Evolutionary conservation across 1,140 invertebrate genomes (phyloP).

Genomic region (Piezodorus guildinii): DNA sequence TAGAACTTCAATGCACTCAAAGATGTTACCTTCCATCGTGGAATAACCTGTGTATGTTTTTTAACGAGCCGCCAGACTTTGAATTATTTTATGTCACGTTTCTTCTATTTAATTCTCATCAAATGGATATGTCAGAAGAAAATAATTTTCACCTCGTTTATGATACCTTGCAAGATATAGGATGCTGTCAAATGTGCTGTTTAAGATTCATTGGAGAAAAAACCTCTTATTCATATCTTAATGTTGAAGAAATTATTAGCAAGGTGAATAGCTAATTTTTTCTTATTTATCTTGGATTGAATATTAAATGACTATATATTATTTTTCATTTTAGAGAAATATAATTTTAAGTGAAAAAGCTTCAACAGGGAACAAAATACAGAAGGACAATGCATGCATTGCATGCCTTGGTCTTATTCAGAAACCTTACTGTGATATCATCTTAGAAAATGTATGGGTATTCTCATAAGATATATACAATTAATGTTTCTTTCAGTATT

Average conservation of each 20-base stretch:
- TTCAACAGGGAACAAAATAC: constrained; percentile 30
- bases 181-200: constrained; percentile 39
- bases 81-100: no score
- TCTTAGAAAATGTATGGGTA: constrained; percentile 36
- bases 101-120: background rate
- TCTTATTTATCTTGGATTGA: background rate
- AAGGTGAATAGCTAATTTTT: constrained; percentile 29
- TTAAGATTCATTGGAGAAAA: constrained; percentile 40
- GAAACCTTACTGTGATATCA: constrained; percentile 34
- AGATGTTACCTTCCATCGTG: no score
- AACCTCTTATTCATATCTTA: constrained; percentile 34
- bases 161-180: background rate
- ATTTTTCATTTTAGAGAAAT: background rate
- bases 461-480: background rate
- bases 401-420: constrained; percentile 53
- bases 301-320: background rate
- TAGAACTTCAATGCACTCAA: no score
- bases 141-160: background rate
- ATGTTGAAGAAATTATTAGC: constrained; percentile 34
- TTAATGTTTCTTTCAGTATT: background rate
- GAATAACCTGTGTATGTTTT: no score
- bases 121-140: background rate
- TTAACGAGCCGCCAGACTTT: no score
- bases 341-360: background rate
- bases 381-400: constrained; percentile 39